phyloP scores from a whole-genome alignment of 1,140 invertebrate genomes.

The Camponotus pennsylvanicus region DNA sequence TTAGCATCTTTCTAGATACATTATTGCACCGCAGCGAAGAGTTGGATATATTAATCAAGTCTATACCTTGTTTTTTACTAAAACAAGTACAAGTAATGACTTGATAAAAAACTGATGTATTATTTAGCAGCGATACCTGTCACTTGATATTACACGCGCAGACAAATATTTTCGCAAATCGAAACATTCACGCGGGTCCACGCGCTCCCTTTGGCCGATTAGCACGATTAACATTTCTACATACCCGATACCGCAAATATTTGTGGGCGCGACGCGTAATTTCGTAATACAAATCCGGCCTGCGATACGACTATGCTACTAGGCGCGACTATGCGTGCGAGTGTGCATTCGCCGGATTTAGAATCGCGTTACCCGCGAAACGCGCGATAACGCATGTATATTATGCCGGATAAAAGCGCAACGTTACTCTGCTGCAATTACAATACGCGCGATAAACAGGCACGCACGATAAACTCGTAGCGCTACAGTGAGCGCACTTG shows the following conservation, averaged over 20 bases:
- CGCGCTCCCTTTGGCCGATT: constrained; percentile 11
- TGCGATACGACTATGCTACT: constrained; percentile 10
- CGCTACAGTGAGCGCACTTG: neutral
- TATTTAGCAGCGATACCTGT: neutral
- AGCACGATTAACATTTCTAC: constrained; percentile 53
- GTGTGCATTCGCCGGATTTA: constrained; percentile 51
- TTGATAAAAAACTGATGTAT: neutral
- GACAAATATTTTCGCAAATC: neutral
- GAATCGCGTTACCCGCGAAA: constrained; percentile 52
- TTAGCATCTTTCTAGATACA: too few species aligned
- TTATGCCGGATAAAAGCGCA: constrained; percentile 56
- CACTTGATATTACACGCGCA: neutral
- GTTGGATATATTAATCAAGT: neutral
- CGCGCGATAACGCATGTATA: constrained; percentile 50
- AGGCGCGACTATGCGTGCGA: constrained; percentile 20
- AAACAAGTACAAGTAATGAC: neutral
- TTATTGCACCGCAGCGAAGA: too few species aligned
- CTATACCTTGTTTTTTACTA: neutral
- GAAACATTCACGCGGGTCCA: neutral
- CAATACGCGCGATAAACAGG: constrained; percentile 46
- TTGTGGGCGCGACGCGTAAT: constrained; percentile 40
- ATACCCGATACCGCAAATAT: constrained; percentile 49
- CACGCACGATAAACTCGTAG: constrained; percentile 37
- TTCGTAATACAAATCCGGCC: constrained; percentile 55
- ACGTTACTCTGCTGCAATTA: constrained; percentile 15